A percentile compares a stretch with the other conserved stretches of the same genome.
Conservation (phyloP, 2,113 vertebrate genomes). For the Promerops cafer region DNA sequence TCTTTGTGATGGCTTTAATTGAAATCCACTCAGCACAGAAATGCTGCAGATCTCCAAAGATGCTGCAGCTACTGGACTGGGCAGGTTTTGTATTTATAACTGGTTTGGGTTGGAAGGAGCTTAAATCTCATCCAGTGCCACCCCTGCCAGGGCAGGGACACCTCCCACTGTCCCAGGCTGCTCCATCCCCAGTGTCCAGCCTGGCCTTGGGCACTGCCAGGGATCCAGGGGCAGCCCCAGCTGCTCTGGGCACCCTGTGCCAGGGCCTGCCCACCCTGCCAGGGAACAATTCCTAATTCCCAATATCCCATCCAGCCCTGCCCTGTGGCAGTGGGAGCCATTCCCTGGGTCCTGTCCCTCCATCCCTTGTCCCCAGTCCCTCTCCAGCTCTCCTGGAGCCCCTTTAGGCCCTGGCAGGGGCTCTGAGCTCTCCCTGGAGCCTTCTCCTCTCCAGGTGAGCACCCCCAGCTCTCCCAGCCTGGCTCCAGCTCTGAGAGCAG, state of each 20-base stretch:
- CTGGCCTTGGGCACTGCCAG: neutral
- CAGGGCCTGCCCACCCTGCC: neutral
- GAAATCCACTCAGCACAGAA: neutral
- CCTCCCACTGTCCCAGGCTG: neutral
- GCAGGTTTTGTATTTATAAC: neutral
- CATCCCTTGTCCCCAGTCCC: neutral
- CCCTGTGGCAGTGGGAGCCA: neutral
- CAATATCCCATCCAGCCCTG: neutral
- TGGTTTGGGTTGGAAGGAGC: neutral
- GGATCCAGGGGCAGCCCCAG: neutral
- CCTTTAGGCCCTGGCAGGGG: rapidly evolving
- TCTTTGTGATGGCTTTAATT: neutral
- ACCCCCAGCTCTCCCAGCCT: neutral
- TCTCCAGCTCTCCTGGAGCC: neutral
- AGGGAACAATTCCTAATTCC: neutral
- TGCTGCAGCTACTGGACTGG: neutral
- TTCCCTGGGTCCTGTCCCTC: neutral
- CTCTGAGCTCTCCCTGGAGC: neutral
- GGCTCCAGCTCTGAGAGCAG: neutral
- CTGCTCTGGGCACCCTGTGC: neutral
- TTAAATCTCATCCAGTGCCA: rapidly evolving
- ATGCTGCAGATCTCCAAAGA: neutral
- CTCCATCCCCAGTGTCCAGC: neutral
- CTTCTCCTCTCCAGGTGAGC: neutral
- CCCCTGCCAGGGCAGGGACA: neutral